Percentiles rank a stretch among this genome's conserved stretches.
Conservation (phyloP, 2,888 invertebrate genomes). For the Steinernema hermaphroditum region DNA sequence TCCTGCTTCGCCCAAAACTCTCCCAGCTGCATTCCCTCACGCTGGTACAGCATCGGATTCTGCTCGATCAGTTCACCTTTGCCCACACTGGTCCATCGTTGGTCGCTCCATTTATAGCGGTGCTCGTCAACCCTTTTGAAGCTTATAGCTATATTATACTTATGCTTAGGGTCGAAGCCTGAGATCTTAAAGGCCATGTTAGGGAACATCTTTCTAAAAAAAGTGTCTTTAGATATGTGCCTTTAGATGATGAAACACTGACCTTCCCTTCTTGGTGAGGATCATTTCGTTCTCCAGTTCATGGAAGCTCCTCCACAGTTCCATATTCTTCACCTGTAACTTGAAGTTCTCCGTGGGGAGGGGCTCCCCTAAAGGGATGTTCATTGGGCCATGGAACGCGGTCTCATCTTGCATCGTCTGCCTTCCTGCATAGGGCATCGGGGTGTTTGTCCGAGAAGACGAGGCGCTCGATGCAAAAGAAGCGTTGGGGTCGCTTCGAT, state of each 20-base stretch:
- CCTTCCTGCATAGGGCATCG: no score
- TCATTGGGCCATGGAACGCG: not conserved
- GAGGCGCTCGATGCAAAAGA: conserved; percentile 2
- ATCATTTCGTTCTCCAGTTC: not conserved
- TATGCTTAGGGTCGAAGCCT: not conserved
- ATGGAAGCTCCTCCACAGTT: not conserved
- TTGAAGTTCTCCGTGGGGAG: not conserved
- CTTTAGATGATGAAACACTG: not conserved
- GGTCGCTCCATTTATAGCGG: conserved; percentile 19
- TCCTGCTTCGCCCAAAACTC: conserved; percentile 13
- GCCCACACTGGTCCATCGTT: not conserved
- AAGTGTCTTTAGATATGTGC: no score
- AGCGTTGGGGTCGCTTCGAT: not conserved
- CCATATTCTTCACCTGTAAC: not conserved
- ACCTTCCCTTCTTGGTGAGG: conserved; percentile 22
- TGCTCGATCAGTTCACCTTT: not conserved
- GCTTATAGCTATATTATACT: not conserved
- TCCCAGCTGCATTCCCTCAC: not conserved
- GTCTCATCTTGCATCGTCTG: no score
- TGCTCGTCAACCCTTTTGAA: not conserved
- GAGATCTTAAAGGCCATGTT: not conserved
- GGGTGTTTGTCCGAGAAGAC: not conserved
- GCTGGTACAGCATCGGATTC: not conserved
- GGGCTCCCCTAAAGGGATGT: not conserved
- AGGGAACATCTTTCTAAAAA: conserved; percentile 23